phyloP scores from a whole-genome alignment of 1,140 invertebrate species.

The Bombus waltoni region DNA sequence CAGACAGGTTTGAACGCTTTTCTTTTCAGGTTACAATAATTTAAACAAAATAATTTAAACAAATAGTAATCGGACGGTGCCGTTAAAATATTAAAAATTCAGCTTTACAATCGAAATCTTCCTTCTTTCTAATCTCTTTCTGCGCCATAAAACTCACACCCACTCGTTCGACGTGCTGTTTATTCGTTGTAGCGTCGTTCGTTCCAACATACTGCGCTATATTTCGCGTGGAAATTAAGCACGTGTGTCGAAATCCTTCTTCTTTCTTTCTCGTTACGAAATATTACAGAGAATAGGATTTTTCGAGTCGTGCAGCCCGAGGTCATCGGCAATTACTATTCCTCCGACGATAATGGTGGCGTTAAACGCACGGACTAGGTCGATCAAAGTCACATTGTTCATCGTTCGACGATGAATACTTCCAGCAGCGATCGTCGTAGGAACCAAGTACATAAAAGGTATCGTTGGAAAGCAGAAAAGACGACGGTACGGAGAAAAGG shows the following conservation, averaged over 20 bases:
- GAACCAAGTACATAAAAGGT: background rate
- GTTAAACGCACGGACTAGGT: slow-evolving; percentile 53
- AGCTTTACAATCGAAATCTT: too few relatives aligned
- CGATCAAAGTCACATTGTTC: slow-evolving; percentile 66
- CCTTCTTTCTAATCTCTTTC: too few relatives aligned
- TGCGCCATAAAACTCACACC: too few relatives aligned
- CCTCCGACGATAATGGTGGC: slow-evolving; percentile 50
- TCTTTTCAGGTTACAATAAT: background rate
- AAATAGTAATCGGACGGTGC: too few relatives aligned
- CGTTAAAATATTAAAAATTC: too few relatives aligned
- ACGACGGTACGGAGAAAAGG: background rate
- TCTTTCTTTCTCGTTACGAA: background rate
- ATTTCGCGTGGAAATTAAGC: slow-evolving; percentile 65
- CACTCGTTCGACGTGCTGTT: too few relatives aligned
- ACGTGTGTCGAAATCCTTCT: background rate
- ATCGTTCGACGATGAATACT: slow-evolving; percentile 25
- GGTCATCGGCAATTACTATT: slow-evolving; percentile 47
- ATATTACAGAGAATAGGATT: slow-evolving; percentile 5
- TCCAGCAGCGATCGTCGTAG: background rate
- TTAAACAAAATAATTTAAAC: too few relatives aligned
- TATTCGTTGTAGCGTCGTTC: background rate
- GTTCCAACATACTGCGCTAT: background rate
- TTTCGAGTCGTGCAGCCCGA: slow-evolving; percentile 2
- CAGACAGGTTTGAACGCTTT: too few relatives aligned
- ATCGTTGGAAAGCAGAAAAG: background rate